phyloP scores from a whole-genome alignment of 2,113 vertebrate genomes.

The Chlorodrepanis virens region DNA sequence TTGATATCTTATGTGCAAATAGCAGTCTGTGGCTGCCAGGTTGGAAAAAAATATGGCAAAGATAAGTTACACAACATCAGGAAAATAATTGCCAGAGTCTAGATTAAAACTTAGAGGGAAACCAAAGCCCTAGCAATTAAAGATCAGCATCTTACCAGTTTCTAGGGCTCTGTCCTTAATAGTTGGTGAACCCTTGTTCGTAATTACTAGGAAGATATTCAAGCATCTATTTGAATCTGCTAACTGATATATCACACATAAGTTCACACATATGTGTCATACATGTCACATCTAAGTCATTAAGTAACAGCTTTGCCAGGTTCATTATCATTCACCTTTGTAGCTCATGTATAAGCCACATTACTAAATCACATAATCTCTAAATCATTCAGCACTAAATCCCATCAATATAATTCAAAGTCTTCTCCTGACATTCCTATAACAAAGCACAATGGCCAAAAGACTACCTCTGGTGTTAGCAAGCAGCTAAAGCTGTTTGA shows the following conservation, averaged over 20 bases:
- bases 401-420: neutral
- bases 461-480: neutral
- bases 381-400: neutral
- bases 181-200: neutral
- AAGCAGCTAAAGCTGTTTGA: neutral
- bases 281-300: neutral
- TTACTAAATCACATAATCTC: neutral
- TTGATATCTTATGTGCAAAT: neutral
- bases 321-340: neutral
- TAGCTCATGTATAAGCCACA: neutral
- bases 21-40: neutral
- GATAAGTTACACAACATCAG: neutral
- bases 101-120: neutral
- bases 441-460: neutral
- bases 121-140: neutral
- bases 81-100: neutral
- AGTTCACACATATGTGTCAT: neutral
- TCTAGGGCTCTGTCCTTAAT: neutral
- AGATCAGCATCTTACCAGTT: neutral
- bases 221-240: neutral
- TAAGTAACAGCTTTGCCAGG: neutral
- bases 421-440: neutral
- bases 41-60: neutral
- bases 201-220: neutral
- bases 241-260: neutral